Evolutionary conservation across 92 coral and sea anemone genomes (phyloP).

Genomic region (Parazoanthus swiftii): DNA sequence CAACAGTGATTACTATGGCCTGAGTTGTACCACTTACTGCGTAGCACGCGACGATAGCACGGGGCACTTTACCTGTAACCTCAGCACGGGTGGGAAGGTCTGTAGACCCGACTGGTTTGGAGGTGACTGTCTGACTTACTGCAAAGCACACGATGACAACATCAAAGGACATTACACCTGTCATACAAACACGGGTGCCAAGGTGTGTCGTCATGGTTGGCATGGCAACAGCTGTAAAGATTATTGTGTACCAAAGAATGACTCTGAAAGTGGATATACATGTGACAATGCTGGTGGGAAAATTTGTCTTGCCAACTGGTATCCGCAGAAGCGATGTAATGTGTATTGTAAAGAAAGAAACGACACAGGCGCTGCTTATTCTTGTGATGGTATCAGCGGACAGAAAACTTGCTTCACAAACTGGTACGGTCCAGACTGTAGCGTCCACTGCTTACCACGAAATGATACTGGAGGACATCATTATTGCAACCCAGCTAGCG

Average conservation of each 20-base stretch:
- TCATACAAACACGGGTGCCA: constrained; percentile 48
- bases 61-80: constrained; percentile 81
- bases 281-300: constrained; percentile 45
- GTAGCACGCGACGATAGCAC: constrained; percentile 57
- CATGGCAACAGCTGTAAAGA: constrained; percentile 65
- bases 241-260: constrained; percentile 56
- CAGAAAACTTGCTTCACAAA: constrained; percentile 59
- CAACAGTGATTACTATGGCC: constrained; percentile 77
- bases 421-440: constrained; percentile 79
- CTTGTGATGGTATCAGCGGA: constrained; percentile 47
- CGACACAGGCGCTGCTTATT: constrained; percentile 54
- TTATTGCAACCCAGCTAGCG: constrained; percentile 53
- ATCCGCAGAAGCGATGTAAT: constrained; percentile 40
- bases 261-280: constrained; percentile 56
- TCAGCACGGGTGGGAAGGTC: constrained; percentile 53
- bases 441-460: constrained; percentile 43
- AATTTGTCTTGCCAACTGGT: constrained; percentile 51
- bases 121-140: constrained; percentile 45
- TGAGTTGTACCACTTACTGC: constrained; percentile 74
- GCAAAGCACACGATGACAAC: constrained; percentile 47
- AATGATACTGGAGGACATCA: constrained; percentile 60
- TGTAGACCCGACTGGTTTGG: constrained; percentile 64
- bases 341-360: constrained; percentile 50
- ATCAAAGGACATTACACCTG: constrained; percentile 59
- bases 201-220: constrained; percentile 64